Conservation (phyloP, 1,140 invertebrate species). For the Drosophila sulfurigaster region DNA sequence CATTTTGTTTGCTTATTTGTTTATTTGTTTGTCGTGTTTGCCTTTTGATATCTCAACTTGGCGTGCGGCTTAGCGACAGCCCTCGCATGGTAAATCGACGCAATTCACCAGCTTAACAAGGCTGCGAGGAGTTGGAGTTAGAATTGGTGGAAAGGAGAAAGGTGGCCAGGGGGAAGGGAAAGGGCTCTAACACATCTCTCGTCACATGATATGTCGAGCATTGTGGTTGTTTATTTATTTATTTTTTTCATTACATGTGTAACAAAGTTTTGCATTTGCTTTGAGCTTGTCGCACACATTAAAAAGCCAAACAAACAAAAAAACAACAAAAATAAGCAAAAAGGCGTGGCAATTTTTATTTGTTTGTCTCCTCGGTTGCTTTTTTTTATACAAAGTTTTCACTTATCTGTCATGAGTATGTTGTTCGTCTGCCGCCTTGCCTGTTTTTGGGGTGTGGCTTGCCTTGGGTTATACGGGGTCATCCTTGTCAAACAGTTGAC, state of each 20-base stretch:
- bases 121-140: background rate
- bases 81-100: constrained; percentile 73
- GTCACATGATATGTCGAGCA: constrained; percentile 43
- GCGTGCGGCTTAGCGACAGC: constrained; percentile 75
- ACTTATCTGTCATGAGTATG: constrained; percentile 65
- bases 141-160: constrained; percentile 30
- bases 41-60: constrained; percentile 82
- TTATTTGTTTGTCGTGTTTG: constrained; percentile 65
- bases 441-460: constrained; percentile 18
- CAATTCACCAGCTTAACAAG: constrained; percentile 53
- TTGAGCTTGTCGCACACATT: constrained; percentile 71
- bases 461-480: constrained; percentile 50
- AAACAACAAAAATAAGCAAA: constrained; percentile 24
- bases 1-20: constrained; percentile 56
- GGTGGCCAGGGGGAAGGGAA: background rate
- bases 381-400: constrained; percentile 69
- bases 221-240: constrained; percentile 77
- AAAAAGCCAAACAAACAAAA: constrained; percentile 57
- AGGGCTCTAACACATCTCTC: constrained; percentile 13
- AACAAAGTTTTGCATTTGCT: constrained; percentile 81
- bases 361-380: constrained; percentile 34
- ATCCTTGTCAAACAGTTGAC: constrained; percentile 74
- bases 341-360: constrained; percentile 33
- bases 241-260: constrained; percentile 83
- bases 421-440: constrained; percentile 1